A percentile compares a stretch with the other conserved stretches of the same genome.
Evolutionary conservation across 2,888 invertebrate species (phyloP).

Genomic region (Plutella xylostella): DNA sequence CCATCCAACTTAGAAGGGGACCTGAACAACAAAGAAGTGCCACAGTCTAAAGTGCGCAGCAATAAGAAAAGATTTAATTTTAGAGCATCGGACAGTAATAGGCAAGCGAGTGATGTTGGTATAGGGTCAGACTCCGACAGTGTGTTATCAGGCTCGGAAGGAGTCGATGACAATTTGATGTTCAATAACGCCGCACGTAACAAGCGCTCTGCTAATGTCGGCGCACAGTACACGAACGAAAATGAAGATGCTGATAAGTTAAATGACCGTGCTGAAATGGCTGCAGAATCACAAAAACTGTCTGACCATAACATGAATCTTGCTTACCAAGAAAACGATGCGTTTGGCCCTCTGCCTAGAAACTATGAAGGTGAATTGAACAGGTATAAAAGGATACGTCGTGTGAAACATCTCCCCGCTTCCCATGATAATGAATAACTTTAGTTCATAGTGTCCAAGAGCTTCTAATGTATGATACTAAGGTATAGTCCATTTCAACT

Average conservation of each 20-base stretch:
- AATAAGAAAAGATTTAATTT: neutral
- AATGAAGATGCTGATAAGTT: no score
- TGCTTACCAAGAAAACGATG: conserved; percentile 45
- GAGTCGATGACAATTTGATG: conserved; percentile 54
- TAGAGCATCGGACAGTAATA: neutral
- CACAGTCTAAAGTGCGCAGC: neutral
- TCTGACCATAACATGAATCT: no score
- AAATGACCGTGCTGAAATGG: conserved; percentile 24
- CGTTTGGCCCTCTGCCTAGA: conserved; percentile 39
- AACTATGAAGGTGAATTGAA: conserved; percentile 41
- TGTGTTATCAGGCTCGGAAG: conserved; percentile 46
- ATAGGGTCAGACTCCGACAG: conserved; percentile 50
- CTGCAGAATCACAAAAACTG: conserved; percentile 29
- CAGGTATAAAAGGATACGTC: conserved; percentile 51
- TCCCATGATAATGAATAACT: neutral
- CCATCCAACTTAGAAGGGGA: conserved; percentile 33
- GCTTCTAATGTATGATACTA: no score
- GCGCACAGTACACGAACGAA: conserved; percentile 17
- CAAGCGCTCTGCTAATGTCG: conserved; percentile 29
- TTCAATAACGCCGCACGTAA: conserved; percentile 34
- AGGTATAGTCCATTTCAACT: no score
- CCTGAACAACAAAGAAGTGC: neutral
- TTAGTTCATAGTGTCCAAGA: no score
- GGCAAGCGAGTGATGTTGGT: neutral
- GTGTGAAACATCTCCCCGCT: conserved; percentile 27